phyloP scores from a whole-genome alignment of 2,113 vertebrate genomes.

The Brachionichthys hirsutus region DNA sequence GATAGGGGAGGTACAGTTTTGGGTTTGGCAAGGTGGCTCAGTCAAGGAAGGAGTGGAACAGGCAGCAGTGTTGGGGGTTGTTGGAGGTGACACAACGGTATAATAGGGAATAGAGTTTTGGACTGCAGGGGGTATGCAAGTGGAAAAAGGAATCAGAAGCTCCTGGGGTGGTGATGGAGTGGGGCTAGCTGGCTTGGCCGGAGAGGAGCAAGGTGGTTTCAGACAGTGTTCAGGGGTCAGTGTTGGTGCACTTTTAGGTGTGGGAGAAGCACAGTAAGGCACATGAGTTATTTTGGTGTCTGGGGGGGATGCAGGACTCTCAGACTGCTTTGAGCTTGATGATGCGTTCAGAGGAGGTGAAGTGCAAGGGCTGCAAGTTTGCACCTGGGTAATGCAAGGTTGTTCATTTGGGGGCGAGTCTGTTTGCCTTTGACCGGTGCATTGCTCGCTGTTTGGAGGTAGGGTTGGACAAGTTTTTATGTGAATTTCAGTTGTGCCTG shows the following conservation, averaged over 20 bases:
- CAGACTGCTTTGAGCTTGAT: slow-evolving; percentile 34
- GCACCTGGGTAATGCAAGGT: slow-evolving; percentile 47
- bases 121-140: slow-evolving; percentile 11
- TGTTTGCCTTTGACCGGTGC: slow-evolving; percentile 45
- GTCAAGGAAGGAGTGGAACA: slow-evolving; percentile 32
- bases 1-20: slow-evolving; percentile 30
- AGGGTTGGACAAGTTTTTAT: slow-evolving; percentile 16
- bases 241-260: slow-evolving; percentile 44
- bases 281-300: slow-evolving; percentile 64
- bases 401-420: slow-evolving; percentile 30
- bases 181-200: slow-evolving; percentile 37
- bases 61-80: slow-evolving; percentile 33
- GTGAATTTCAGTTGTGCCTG: slow-evolving; percentile 43
- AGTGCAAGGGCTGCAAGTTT: slow-evolving; percentile 40
- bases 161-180: slow-evolving; percentile 15
- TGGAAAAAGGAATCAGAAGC: slow-evolving; percentile 27
- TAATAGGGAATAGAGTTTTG: slow-evolving; percentile 48
- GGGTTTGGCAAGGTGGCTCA: slow-evolving; percentile 23
- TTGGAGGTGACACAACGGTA: slow-evolving; percentile 49
- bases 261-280: slow-evolving; percentile 66
- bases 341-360: slow-evolving; percentile 27
- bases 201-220: slow-evolving; percentile 42
- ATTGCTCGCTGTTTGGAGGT: slow-evolving; percentile 40
- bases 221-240: slow-evolving; percentile 38
- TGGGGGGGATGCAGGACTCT: slow-evolving; percentile 33